A percentile compares a stretch with the other conserved stretches of the same genome.
These are phyloP conservation scores for Nyctibius bracteatus DNA, from an alignment of 2,113 vertebrate genomes.

Conservation along the genomic window DNA sequence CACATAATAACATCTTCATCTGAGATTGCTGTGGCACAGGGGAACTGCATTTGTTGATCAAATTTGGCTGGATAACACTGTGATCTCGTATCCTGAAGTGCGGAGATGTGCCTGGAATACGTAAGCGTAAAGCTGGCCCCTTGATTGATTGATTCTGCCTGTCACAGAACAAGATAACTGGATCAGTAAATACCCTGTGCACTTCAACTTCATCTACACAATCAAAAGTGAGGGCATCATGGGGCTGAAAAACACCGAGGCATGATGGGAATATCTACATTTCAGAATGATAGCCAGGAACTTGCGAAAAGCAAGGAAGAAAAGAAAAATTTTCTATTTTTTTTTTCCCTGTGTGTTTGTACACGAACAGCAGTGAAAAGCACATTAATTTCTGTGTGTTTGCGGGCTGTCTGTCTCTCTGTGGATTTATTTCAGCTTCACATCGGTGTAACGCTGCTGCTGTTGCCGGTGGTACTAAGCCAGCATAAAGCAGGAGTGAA, in stretches of 20 bases:
- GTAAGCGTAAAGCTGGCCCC: slow-evolving; percentile 75
- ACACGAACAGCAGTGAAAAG: slow-evolving; percentile 28
- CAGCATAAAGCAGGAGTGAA: slow-evolving; percentile 10
- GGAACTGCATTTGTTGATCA: slow-evolving; percentile 96
- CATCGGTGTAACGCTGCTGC: not conserved
- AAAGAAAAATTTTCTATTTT: not conserved
- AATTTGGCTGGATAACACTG: slow-evolving; percentile 92
- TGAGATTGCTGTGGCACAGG: slow-evolving; percentile 91
- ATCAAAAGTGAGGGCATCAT: slow-evolving; percentile 79
- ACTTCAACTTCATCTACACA: slow-evolving; percentile 80
- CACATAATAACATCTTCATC: slow-evolving; percentile 98
- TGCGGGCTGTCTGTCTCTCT: not conserved
- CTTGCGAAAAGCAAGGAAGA: slow-evolving; percentile 7
- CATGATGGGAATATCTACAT: slow-evolving; percentile 80
- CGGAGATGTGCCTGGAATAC: slow-evolving; percentile 86
- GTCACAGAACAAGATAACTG: slow-evolving; percentile 96
- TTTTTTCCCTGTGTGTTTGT: slow-evolving; percentile 56
- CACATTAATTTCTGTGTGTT: slow-evolving; percentile 62
- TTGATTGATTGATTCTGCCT: slow-evolving; percentile 97
- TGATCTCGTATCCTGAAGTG: slow-evolving; percentile 87
- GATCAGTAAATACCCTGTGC: slow-evolving; percentile 92
- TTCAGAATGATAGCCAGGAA: slow-evolving; percentile 63
- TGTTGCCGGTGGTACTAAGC: not conserved
- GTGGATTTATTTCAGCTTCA: slow-evolving; percentile 21
- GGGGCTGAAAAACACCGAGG: slow-evolving; percentile 72